Conservation (phyloP, 2,113 vertebrate species). For the Coptodon rendalli region DNA sequence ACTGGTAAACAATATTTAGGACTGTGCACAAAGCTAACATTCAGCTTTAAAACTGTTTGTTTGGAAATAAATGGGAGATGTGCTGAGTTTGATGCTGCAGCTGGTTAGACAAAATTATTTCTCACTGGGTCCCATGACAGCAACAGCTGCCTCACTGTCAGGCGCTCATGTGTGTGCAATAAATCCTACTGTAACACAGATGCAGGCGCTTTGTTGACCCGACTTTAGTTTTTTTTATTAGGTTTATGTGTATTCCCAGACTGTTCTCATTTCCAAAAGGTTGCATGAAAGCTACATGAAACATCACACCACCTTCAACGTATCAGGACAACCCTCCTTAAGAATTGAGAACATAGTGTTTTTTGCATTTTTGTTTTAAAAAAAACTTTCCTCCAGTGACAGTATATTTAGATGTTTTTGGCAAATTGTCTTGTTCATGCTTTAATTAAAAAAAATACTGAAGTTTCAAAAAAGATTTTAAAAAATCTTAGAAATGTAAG, state of each 20-base stretch:
- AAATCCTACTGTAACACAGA: not conserved
- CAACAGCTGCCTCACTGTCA: not conserved
- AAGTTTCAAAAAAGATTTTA: not conserved
- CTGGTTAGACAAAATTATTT: constrained; percentile 13
- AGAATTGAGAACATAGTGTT: not conserved
- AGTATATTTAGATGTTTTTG: not conserved
- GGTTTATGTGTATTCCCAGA: not conserved
- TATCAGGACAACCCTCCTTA: not conserved
- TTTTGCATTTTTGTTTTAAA: not conserved
- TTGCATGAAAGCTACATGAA: not conserved
- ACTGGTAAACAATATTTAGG: not conserved
- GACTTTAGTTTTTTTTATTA: not conserved
- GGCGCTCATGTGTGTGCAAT: not conserved
- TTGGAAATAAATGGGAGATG: constrained; percentile 5
- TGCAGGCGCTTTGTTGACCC: not conserved
- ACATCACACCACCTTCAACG: not conserved
- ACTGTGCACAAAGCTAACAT: not conserved
- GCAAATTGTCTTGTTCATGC: not conserved
- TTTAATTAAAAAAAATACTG: not conserved
- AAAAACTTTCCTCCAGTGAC: not conserved
- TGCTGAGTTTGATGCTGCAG: constrained; percentile 12
- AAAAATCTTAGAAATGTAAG: not conserved
- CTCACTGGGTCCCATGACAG: not conserved
- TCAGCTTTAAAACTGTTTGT: not conserved
- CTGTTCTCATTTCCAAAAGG: not conserved